These are phyloP conservation scores for Brachymystax lenok DNA, from an alignment of 2,797 vertebrate genomes.

Conservation along the genomic window DNA sequence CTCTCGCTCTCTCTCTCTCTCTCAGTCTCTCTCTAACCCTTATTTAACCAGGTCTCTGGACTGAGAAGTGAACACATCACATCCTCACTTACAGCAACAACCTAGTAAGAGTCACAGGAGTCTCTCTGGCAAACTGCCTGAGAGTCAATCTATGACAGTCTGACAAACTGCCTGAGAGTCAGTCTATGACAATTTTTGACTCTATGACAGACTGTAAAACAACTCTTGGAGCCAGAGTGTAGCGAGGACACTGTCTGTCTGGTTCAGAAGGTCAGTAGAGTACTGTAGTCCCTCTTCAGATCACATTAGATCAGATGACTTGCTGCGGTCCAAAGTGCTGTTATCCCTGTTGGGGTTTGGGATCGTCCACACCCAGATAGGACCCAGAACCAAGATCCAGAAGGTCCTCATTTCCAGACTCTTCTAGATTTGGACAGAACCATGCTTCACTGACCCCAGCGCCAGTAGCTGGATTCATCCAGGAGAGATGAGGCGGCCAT, in stretches of 20 bases:
- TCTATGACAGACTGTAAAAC: background rate
- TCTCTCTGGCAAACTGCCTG: slow-evolving; percentile 8
- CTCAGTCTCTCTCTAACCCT: background rate
- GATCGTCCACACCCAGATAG: background rate
- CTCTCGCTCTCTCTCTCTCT: too few relatives aligned
- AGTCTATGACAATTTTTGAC: too few relatives aligned
- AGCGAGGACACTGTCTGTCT: slow-evolving; percentile 25
- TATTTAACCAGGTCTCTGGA: background rate
- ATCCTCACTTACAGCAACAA: background rate
- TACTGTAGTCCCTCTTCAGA: slow-evolving; percentile 1
- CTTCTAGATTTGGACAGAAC: background rate
- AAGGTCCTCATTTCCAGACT: background rate
- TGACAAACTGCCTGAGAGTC: too few relatives aligned
- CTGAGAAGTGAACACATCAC: background rate
- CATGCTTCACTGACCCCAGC: background rate
- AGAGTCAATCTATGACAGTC: too few relatives aligned
- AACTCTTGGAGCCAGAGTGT: background rate
- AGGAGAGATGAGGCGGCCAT: background rate
- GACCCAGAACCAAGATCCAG: background rate
- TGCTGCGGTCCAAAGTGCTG: slow-evolving; percentile 62
- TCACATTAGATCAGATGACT: slow-evolving; percentile 24
- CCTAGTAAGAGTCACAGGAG: background rate
- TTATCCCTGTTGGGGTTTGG: background rate
- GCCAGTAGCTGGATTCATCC: background rate
- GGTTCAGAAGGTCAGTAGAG: slow-evolving; percentile 36